Percentiles rank a stretch among this genome's conserved stretches.
These are phyloP conservation scores for Illadopsis cleaveri DNA, from an alignment of 2,113 vertebrate species.

Conservation along the genomic window DNA sequence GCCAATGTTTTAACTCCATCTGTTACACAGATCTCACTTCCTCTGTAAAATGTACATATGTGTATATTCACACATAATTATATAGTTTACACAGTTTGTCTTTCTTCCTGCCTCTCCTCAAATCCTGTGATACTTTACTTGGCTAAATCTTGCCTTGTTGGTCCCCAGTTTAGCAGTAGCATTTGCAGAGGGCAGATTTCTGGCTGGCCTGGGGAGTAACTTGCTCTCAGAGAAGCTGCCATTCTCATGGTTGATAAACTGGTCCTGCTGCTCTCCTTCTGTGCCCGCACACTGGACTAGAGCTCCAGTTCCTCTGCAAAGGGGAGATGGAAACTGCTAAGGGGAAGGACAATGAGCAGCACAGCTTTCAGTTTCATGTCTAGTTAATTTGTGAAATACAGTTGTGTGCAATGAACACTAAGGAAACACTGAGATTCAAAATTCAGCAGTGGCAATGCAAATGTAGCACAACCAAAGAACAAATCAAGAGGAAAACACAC, in stretches of 20 bases:
- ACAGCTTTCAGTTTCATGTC: background rate
- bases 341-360: background rate
- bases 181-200: background rate
- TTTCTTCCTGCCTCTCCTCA: background rate
- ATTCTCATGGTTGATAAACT: accelerated
- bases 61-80: background rate
- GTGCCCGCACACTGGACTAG: accelerated
- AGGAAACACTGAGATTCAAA: background rate
- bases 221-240: background rate
- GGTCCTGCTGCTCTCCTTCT: accelerated
- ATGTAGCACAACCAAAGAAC: accelerated
- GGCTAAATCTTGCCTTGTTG: background rate
- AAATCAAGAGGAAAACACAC: background rate
- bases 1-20: background rate
- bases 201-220: background rate
- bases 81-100: accelerated
- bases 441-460: accelerated
- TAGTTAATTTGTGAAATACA: background rate
- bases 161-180: background rate
- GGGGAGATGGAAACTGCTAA: background rate
- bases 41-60: background rate
- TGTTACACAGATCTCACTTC: background rate
- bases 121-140: background rate
- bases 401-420: background rate
- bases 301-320: background rate